Base-by-base conservation (phyloP, 2,888 invertebrate genomes). In the Chrysotoxum bicinctum region DNA sequence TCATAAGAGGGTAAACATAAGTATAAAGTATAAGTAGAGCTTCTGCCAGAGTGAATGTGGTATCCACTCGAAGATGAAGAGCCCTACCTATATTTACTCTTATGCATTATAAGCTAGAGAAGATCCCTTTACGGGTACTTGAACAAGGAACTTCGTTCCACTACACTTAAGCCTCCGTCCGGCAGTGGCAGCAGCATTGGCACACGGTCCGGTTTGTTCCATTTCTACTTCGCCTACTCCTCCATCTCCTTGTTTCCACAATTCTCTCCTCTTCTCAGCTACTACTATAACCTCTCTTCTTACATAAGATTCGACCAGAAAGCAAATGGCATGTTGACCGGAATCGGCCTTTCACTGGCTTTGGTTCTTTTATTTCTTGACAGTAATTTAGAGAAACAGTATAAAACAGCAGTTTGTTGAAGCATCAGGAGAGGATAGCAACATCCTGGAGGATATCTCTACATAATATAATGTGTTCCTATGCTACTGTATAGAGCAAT, bases 1-100 rank as follows among this genome's bases (percentile, higher is more conserved):
- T 66, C 35, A 23, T 66, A 66, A 56, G 66, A 45, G 35, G 48
- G 43, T 56, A 75, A 70, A 70, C 45, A 81, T 64, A 69, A 80
- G 75, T 45, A 62, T 45, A 16, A 48, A 48, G 45, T n/a, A 26
- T 26, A 26, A 19, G 45, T 64, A 70, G 69, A 75, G 64, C 60
- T 21, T 30, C 26, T 37, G 35, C 43, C 69, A 58, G 60, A 64
- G 43, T 72, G 72, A 72, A 64, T 78, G 70, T 58, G 79, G 75
- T 74, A 85, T 40, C 81, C 85, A 85, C 85, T 85, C 73, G 68
- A 73, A 80, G 76, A 77, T 81, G 76, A 73, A 79, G 85, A 56
- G 77, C 60, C 81, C 40, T 68, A 66, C 50, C 66, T 66, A 66
- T 66, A 66, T 45, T 50, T 50, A 75, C 76, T 80, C 72, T 37